phyloP scores from a whole-genome alignment of 2,797 vertebrate species.

The Lacerta viridis region DNA sequence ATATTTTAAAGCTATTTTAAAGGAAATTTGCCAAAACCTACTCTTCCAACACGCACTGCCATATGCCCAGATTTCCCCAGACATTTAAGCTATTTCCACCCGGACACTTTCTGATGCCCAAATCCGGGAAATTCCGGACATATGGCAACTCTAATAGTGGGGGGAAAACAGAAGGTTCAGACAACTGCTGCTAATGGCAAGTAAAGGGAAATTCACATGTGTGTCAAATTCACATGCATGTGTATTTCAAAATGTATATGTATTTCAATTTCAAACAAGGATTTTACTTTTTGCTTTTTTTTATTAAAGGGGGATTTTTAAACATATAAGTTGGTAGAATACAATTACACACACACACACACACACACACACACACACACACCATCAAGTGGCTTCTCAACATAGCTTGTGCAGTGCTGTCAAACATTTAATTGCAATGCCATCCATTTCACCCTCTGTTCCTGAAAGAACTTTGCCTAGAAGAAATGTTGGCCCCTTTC shows the following conservation, averaged over 20 bases:
- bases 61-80: too few relatives aligned
- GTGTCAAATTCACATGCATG: neutral
- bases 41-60: too few relatives aligned
- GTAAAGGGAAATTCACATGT: neutral
- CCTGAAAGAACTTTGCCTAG: neutral
- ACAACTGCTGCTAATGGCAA: neutral
- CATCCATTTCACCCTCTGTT: neutral
- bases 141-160: too few relatives aligned
- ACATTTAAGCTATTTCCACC: too few relatives aligned
- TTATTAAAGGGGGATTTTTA: neutral
- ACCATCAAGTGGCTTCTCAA: constrained; percentile 1
- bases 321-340: neutral
- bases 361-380: neutral
- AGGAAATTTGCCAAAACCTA: too few relatives aligned
- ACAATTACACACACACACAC: neutral
- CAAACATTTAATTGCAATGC: neutral
- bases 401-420: neutral
- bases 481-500: neutral
- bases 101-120: too few relatives aligned
- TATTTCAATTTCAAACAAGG: neutral
- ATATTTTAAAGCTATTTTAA: too few relatives aligned
- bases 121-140: too few relatives aligned
- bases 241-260: too few relatives aligned
- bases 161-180: neutral
- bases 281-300: neutral